Conservation (phyloP, 2,797 vertebrate genomes). For the Orestias chungarensis region DNA sequence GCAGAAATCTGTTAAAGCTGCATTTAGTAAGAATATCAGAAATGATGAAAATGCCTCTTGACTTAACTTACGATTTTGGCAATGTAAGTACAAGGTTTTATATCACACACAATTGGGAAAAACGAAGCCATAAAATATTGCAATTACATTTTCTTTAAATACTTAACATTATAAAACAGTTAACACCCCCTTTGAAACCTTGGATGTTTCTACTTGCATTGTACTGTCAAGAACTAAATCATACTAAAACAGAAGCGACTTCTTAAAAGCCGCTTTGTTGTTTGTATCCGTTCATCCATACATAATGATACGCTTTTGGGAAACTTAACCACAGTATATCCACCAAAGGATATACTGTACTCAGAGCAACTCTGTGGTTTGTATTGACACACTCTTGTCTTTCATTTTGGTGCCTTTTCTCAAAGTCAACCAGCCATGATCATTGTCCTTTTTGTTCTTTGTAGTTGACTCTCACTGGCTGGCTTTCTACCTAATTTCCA, state of each 20-base stretch:
- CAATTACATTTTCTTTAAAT: neutral
- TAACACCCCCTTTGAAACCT: neutral
- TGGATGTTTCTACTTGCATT: constrained; percentile 1
- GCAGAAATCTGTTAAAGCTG: constrained; percentile 9
- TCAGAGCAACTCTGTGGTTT: constrained; percentile 30
- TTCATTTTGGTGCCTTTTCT: constrained; percentile 12
- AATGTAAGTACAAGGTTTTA: neutral
- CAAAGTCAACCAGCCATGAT: constrained; percentile 11
- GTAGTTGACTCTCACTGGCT: constrained; percentile 10
- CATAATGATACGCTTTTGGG: constrained; percentile 29
- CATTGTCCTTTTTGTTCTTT: constrained; percentile 35
- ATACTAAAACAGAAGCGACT: neutral
- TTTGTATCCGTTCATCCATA: constrained; percentile 38
- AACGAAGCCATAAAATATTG: neutral
- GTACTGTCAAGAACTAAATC: constrained; percentile 1
- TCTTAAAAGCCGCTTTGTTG: constrained; percentile 39
- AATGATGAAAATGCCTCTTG: constrained; percentile 10
- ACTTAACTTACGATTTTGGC: neutral
- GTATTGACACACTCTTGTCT: constrained; percentile 34
- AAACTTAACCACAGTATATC: constrained; percentile 26
- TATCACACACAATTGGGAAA: neutral
- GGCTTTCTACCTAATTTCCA: constrained; percentile 11
- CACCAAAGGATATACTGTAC: constrained; percentile 39
- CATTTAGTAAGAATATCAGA: constrained; percentile 16
- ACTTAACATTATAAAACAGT: neutral